Evolutionary conservation across 2,113 vertebrate genomes (phyloP), one percentile per base, ranked within the genome.

Genomic region (Numida meleagris): DNA sequence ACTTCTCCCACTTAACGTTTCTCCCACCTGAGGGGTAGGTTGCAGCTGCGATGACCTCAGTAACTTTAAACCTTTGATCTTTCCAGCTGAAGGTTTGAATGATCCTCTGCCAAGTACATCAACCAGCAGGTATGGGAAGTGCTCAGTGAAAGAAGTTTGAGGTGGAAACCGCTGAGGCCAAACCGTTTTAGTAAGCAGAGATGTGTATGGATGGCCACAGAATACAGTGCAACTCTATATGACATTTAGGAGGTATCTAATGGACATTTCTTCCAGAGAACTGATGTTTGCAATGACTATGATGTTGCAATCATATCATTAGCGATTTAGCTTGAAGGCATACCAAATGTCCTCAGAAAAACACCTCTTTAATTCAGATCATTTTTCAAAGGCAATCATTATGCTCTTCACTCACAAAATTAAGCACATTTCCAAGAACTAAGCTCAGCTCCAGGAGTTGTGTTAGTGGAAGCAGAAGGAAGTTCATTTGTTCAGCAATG

Each of bases 1-100:
- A 53, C 27, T 53, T 53, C 51, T 43, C 17, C 43, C 43, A 43
- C 43, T 46, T 46, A 46, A 53, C 51, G 58, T 10, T 43, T 31
- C 9, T 6, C 3, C 20, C 1, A 2, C 2, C 18, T 4, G 20
- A 45, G 4, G 29, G 0, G 9, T 36, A 34, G 2, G 13, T n/a
- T 11, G 36, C 50, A 40, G n/a, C 8, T 3, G 2, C 81, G 19
- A 46, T 46, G 12, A 68, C 21, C 31, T 45, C 16, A 25, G 42
- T 18, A 20, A 88, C 58, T 59, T n/a, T n/a, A n/a, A n/a, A n/a
- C n/a, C n/a, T 79, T 68, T 23, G 33, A 1, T 43, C 84, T 68
- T 72, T 40, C 48, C 86, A 40, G 9, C 46, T 57, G 53, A 77
- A 90, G 21, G 73, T 74, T 27, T 58, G 73, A 62, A 31, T 10